phyloP scores from a whole-genome alignment of 2,113 vertebrate species.

The Accipiter cooperii region DNA sequence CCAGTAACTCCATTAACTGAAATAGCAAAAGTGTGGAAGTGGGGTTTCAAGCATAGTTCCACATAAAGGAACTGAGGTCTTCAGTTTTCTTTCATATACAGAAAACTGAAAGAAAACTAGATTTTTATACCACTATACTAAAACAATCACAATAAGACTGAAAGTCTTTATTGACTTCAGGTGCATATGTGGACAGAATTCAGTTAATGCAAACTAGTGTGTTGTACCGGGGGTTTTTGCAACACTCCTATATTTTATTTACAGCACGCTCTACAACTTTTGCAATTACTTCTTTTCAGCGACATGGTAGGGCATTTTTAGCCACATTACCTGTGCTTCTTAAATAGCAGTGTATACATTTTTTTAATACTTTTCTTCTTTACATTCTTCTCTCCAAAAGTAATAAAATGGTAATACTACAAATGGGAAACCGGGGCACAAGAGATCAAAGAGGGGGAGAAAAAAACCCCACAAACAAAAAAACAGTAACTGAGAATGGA shows the following conservation, averaged over 20 bases:
- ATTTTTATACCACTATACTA: not conserved
- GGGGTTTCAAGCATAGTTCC: not conserved
- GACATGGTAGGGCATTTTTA: not conserved
- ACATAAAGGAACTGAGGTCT: not conserved
- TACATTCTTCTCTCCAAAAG: not conserved
- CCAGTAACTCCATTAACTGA: not conserved
- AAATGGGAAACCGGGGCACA: not conserved
- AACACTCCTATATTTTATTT: not conserved
- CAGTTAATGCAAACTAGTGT: not conserved
- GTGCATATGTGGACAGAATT: not conserved
- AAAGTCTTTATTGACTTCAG: not conserved
- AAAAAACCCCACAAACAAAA: not conserved
- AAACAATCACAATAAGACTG: not conserved
- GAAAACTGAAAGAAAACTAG: not conserved
- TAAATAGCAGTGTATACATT: not conserved
- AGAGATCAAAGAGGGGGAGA: not conserved
- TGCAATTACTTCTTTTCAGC: not conserved
- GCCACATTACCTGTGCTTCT: not conserved
- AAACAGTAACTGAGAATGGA: not conserved
- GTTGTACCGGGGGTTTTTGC: not conserved
- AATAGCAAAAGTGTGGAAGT: not conserved
- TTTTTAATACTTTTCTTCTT: not conserved
- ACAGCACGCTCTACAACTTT: accelerated
- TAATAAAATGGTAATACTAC: not conserved
- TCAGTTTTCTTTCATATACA: not conserved